phyloP scores from a whole-genome alignment of 2,888 invertebrate species.

The Hololepta plana region DNA sequence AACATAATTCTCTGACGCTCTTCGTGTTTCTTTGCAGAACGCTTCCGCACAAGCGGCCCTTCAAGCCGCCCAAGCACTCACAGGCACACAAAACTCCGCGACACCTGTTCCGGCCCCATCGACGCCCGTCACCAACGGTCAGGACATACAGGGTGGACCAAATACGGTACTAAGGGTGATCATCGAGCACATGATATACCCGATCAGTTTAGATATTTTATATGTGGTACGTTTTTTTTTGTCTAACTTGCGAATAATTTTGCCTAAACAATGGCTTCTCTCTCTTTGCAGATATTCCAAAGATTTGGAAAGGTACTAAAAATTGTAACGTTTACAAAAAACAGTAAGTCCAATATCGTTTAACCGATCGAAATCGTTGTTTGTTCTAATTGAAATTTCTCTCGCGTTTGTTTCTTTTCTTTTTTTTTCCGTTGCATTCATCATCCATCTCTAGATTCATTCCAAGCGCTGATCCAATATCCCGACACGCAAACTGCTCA shows the following conservation, averaged over 20 bases:
- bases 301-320: slow-evolving; percentile 97
- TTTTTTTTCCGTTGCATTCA: not conserved
- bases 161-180: slow-evolving; percentile 96
- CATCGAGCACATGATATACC: slow-evolving; percentile 97
- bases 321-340: slow-evolving; percentile 99
- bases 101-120: slow-evolving; percentile 35
- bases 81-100: slow-evolving; percentile 43
- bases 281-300: slow-evolving; percentile 72
- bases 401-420: too few relatives aligned
- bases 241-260: slow-evolving; percentile 1
- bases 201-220: slow-evolving; percentile 92
- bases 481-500: slow-evolving; percentile 94
- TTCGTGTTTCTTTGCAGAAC: too few relatives aligned
- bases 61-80: slow-evolving; percentile 67
- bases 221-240: slow-evolving; percentile 44
- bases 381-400: too few relatives aligned
- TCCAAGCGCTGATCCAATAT: slow-evolving; percentile 98
- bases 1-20: too few relatives aligned
- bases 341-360: slow-evolving; percentile 56
- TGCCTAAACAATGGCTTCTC: too few relatives aligned
- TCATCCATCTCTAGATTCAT: slow-evolving; percentile 57
- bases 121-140: slow-evolving; percentile 25
- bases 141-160: slow-evolving; percentile 71
- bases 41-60: slow-evolving; percentile 72
- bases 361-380: not conserved